phyloP scores from a whole-genome alignment of 2,113 vertebrate species.

The Corynorhinus townsendii region DNA sequence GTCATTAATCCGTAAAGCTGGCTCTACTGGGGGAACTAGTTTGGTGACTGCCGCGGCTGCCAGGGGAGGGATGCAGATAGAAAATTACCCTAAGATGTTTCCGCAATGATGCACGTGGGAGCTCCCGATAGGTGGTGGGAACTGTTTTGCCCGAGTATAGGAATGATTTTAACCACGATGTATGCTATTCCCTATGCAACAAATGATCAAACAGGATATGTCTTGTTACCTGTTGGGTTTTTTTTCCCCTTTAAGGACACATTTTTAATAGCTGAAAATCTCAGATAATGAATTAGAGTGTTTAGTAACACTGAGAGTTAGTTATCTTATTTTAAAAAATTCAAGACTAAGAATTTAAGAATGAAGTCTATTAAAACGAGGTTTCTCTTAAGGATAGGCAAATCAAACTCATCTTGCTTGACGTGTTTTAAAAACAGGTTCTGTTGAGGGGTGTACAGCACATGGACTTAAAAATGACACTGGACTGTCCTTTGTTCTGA shows the following conservation, averaged over 20 bases:
- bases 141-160: conserved; percentile 57
- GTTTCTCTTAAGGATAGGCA: conserved; percentile 59
- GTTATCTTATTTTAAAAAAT: conserved; percentile 69
- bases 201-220: conserved; percentile 68
- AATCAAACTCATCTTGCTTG: conserved; percentile 67
- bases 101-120: conserved; percentile 48
- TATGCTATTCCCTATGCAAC: conserved; percentile 81
- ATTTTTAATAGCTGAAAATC: conserved; percentile 75
- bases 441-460: conserved; percentile 62
- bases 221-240: conserved; percentile 70
- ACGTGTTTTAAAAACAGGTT: conserved; percentile 58
- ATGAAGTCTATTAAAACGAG: conserved; percentile 65
- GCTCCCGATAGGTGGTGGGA: conserved; percentile 49
- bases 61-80: neutral
- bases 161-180: conserved; percentile 67
- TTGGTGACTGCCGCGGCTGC: conserved; percentile 2
- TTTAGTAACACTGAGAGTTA: conserved; percentile 64
- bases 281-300: conserved; percentile 69
- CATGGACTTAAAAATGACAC: conserved; percentile 56
- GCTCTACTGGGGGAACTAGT: neutral
- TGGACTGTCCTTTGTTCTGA: conserved; percentile 76
- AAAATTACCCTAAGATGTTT: neutral
- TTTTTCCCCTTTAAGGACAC: conserved; percentile 64
- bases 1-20: conserved; percentile 33
- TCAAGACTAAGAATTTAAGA: conserved; percentile 60